These are phyloP conservation scores for Drosophila histrio DNA, from an alignment of 2,888 invertebrate species.

Conservation along the genomic window DNA sequence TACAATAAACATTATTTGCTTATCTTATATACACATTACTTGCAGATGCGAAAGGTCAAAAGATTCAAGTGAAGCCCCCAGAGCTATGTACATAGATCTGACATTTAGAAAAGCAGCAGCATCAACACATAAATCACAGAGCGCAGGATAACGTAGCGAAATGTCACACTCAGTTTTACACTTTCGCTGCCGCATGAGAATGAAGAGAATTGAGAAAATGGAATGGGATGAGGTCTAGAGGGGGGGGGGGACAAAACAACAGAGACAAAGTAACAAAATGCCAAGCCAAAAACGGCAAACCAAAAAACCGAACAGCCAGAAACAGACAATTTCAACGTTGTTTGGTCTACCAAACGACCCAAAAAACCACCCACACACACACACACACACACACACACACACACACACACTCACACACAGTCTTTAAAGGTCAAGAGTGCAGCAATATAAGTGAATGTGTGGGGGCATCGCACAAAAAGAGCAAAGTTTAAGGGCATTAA, in stretches of 20 bases:
- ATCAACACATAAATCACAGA: slow-evolving; percentile 66
- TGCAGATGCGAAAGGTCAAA: slow-evolving; percentile 49
- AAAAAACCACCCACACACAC: slow-evolving; percentile 40
- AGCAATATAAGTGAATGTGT: slow-evolving; percentile 37
- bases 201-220: background rate
- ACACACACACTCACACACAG: slow-evolving; percentile 16
- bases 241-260: background rate
- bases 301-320: slow-evolving; percentile 37
- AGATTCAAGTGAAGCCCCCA: slow-evolving; percentile 24
- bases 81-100: slow-evolving; percentile 29
- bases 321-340: slow-evolving; percentile 52
- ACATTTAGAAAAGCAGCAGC: slow-evolving; percentile 43
- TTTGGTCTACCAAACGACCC: slow-evolving; percentile 21
- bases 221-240: background rate
- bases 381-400: slow-evolving; percentile 23
- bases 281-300: slow-evolving; percentile 25
- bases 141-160: slow-evolving; percentile 55
- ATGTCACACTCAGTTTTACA: slow-evolving; percentile 66
- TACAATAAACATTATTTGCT: slow-evolving; percentile 27
- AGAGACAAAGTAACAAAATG: slow-evolving; percentile 36
- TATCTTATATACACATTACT: slow-evolving; percentile 20
- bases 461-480: slow-evolving; percentile 62
- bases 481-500: slow-evolving; percentile 79
- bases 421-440: slow-evolving; percentile 79
- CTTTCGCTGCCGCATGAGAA: slow-evolving; percentile 28